Evolutionary conservation across 64 coral and sea anemone species (phyloP).

Genomic region (Trachythela sp.): DNA sequence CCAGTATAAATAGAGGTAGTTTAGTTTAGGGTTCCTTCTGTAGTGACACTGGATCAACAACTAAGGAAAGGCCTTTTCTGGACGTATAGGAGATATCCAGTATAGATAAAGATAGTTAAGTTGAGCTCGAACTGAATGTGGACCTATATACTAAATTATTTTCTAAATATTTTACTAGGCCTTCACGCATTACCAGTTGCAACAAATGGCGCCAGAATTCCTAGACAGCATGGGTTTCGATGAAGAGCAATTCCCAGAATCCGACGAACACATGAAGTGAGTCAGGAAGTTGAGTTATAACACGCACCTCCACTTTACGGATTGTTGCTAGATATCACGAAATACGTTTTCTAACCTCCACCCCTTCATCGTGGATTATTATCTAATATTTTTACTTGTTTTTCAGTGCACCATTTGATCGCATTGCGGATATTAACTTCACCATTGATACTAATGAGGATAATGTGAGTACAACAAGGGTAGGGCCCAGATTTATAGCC

Average conservation of each 20-base stretch:
- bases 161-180: slow-evolving; percentile 45
- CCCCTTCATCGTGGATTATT: too few species aligned
- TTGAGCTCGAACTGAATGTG: too few species aligned
- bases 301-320: background rate
- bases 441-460: slow-evolving; percentile 81
- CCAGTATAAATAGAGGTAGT: too few species aligned
- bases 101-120: too few species aligned
- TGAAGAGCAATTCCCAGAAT: slow-evolving; percentile 89
- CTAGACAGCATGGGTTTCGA: slow-evolving; percentile 95
- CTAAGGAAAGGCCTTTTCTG: too few species aligned
- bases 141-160: background rate
- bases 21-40: too few species aligned
- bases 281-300: background rate
- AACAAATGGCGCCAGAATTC: slow-evolving; percentile 97
- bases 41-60: too few species aligned
- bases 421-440: slow-evolving; percentile 87
- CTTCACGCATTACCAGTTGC: slow-evolving; percentile 93
- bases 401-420: slow-evolving; percentile 84
- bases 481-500: background rate
- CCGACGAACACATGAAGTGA: slow-evolving; percentile 78
- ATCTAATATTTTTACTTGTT: background rate
- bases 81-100: too few species aligned
- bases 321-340: too few species aligned
- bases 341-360: too few species aligned
- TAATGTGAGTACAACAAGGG: slow-evolving; percentile 67